Evolutionary conservation across 35 echinoderm and acorn worm genomes (phyloP).

Genomic region (Lytechinus pictus): DNA sequence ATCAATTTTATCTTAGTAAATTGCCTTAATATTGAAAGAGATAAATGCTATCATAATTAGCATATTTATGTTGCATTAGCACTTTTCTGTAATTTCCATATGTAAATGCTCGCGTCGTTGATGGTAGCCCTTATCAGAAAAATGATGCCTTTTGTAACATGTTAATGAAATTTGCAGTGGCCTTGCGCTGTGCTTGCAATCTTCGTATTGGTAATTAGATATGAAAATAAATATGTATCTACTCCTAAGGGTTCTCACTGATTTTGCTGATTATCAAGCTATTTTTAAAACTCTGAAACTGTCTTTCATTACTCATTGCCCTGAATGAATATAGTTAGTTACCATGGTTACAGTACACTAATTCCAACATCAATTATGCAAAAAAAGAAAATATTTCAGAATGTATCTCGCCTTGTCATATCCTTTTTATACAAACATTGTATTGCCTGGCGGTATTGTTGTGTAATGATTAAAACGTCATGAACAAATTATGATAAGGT

Average conservation of each 20-base stretch:
- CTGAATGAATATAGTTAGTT: not conserved
- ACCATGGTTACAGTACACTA: not conserved
- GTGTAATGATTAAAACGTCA: not conserved
- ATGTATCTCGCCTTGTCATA: not conserved
- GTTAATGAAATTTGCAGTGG: not conserved
- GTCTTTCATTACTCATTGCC: not conserved
- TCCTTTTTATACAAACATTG: constrained; percentile 4
- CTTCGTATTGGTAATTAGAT: not conserved
- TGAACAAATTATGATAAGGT: not conserved
- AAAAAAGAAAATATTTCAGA: not conserved
- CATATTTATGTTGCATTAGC: too few relatives aligned
- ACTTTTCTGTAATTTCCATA: too few relatives aligned
- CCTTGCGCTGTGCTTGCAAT: not conserved
- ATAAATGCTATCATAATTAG: too few relatives aligned
- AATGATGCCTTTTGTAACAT: too few relatives aligned
- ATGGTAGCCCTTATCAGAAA: too few relatives aligned
- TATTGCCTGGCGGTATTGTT: not conserved
- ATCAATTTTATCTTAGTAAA: too few relatives aligned
- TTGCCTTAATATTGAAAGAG: too few relatives aligned
- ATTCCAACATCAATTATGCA: not conserved
- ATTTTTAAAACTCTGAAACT: not conserved
- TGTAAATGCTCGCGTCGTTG: too few relatives aligned
- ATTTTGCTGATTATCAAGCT: not conserved
- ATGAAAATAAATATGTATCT: not conserved
- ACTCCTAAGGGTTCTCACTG: not conserved